Base-by-base conservation (phyloP, 1,140 invertebrate genomes). In the Vanessa tameamea region DNA sequence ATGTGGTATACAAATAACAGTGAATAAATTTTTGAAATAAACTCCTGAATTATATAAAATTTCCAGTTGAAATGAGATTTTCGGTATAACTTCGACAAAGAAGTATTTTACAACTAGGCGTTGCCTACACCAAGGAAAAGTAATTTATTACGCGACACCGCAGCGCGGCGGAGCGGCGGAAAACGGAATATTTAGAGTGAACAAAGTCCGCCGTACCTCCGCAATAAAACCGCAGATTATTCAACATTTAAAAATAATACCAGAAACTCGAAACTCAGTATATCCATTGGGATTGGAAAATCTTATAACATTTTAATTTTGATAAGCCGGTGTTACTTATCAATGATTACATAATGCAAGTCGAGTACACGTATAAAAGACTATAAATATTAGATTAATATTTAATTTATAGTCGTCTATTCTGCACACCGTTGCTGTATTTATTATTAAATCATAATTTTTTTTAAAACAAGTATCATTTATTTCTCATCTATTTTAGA, bases 121-220 rank as follows among this genome's bases (percentile, higher is more conserved):
- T 69, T 69, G 53, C 57, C 55, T 63, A 47, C 57, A 61, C 53
- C 57, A 59, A 31, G 20, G 67, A 50, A 69, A 69, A 69, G 68
- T 69, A 61, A 69, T 69, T 69, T 69, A 69, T 69, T 69, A 61
- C 68, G 57, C 57, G 68, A 69, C 68, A 63, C 68, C 57, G 68
- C 68, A 69, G 68, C 68, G 37, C 55, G 23, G 55, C 47, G n/a
- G 57, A 72, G 63, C 50, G 51, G 50, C 64, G 53, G 64, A 72
- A 72, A 66, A 57, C 63, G 53, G 53, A 72, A 66, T 65, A 72
- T 65, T 57, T 64, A 72, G 23, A 61, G 64, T 72, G 53, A 72
- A 43, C 70, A 57, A 61, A 73, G 48, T 73, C 37, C 65, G 31
- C 47, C 48, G 31, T 48, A 73, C 65, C 65, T 69, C 51, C 48